phyloP scores from a whole-genome alignment of 2,113 vertebrate genomes.

The Ageneiosus marmoratus region DNA sequence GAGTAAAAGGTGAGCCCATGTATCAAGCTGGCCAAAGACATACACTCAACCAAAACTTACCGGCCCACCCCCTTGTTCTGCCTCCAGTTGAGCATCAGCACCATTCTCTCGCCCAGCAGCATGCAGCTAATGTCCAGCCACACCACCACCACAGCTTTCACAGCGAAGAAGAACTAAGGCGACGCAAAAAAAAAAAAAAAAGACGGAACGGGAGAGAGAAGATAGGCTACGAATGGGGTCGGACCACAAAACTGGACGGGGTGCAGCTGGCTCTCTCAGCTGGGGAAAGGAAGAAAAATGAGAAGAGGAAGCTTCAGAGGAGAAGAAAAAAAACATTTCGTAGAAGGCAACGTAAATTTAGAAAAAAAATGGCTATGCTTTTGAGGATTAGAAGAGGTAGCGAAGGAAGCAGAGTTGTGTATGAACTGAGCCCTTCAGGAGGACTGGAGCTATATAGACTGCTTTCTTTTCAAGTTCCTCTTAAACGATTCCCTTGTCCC shows the following conservation, averaged over 20 bases:
- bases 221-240: constrained; percentile 64
- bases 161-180: constrained; percentile 64
- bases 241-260: constrained; percentile 62
- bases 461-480: constrained; percentile 73
- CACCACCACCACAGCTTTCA: constrained; percentile 71
- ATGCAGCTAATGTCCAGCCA: constrained; percentile 68
- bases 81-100: constrained; percentile 75
- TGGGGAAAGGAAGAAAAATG: constrained; percentile 59
- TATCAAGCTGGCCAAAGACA: constrained; percentile 74
- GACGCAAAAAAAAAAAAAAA: constrained; percentile 80
- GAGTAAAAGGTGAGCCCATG: constrained; percentile 78
- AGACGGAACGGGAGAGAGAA: constrained; percentile 67
- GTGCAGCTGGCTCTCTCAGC: constrained; percentile 57
- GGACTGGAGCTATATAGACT: constrained; percentile 71
- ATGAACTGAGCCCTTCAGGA: constrained; percentile 72
- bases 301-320: constrained; percentile 63
- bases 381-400: constrained; percentile 70
- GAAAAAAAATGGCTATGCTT: constrained; percentile 71
- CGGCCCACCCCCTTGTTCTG: constrained; percentile 74
- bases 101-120: constrained; percentile 69
- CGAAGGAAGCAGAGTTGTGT: constrained; percentile 63
- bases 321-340: constrained; percentile 65
- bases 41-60: constrained; percentile 71
- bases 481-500: constrained; percentile 76
- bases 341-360: constrained; percentile 63